Evolutionary conservation across 2,113 vertebrate genomes (phyloP).

Genomic region (Perca schrenkii): DNA sequence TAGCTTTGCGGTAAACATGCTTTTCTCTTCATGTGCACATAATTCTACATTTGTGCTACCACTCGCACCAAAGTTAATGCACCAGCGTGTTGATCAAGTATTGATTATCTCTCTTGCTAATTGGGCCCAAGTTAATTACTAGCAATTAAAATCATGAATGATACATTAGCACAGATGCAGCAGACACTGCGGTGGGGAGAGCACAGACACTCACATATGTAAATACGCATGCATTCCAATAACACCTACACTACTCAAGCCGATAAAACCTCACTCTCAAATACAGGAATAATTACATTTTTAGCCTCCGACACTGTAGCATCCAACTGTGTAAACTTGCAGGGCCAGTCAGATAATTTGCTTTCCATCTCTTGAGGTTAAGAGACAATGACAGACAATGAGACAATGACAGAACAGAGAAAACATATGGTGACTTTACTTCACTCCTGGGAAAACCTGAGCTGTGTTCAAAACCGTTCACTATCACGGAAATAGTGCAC

Average conservation of each 20-base stretch:
- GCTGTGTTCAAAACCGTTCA: too few species aligned
- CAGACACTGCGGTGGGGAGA: constrained; percentile 7
- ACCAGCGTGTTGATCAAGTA: constrained; percentile 74
- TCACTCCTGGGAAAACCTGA: constrained; percentile 37
- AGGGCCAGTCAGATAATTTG: constrained; percentile 29
- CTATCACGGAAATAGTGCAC: too few species aligned
- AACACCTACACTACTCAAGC: constrained; percentile 11
- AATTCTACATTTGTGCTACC: constrained; percentile 53
- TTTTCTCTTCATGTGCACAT: constrained; percentile 17
- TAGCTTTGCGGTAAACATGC: constrained; percentile 34
- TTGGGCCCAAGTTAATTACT: constrained; percentile 82
- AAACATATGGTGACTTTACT: constrained; percentile 22
- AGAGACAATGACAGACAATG: constrained; percentile 16
- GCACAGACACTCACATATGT: constrained; percentile 19
- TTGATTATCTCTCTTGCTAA: constrained; percentile 83
- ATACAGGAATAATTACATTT: constrained; percentile 38
- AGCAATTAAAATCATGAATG: constrained; percentile 83
- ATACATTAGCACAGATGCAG: constrained; percentile 73
- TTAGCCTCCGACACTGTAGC: constrained; percentile 8
- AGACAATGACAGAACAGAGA: constrained; percentile 1
- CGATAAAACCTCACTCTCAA: constrained; percentile 39
- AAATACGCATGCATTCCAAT: constrained; percentile 47
- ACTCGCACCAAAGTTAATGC: constrained; percentile 62
- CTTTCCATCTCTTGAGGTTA: constrained; percentile 43
- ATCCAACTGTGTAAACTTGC: constrained; percentile 16